phyloP scores from a whole-genome alignment of 2,113 vertebrate species.

The Vireo altiloquus region DNA sequence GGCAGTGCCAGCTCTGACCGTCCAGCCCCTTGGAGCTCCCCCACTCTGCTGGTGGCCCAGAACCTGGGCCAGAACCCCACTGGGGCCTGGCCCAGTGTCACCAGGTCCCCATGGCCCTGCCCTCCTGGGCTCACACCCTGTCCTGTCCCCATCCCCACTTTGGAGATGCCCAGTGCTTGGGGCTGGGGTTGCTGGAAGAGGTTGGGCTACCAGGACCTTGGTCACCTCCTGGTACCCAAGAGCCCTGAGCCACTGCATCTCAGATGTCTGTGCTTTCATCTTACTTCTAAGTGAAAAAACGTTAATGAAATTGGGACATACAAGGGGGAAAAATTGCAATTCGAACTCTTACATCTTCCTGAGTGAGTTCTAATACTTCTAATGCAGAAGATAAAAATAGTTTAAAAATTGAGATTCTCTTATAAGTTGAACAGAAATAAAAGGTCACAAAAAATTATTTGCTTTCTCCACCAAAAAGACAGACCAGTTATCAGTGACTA shows the following conservation, averaged over 20 bases:
- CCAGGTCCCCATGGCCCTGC: neutral
- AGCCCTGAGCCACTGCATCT: neutral
- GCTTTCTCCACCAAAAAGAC: neutral
- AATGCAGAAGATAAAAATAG: neutral
- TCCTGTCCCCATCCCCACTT: neutral
- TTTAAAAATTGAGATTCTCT: neutral
- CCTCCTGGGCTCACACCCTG: neutral
- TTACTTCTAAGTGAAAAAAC: neutral
- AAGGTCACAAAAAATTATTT: neutral
- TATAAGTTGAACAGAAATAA: neutral
- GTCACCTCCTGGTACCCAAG: neutral
- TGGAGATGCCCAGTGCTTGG: fast-evolving
- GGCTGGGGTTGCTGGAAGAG: neutral
- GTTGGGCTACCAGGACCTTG: neutral
- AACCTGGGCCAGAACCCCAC: no score
- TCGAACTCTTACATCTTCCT: neutral
- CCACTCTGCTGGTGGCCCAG: no score
- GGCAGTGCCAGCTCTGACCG: neutral
- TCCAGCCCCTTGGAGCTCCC: neutral
- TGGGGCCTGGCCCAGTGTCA: neutral
- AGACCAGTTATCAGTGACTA: neutral
- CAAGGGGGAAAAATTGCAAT: fast-evolving
- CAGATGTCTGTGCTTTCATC: neutral
- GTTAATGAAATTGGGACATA: neutral
- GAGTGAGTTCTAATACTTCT: neutral